Conservation (phyloP, 2,888 invertebrate species). For the Drosophila ezoana region DNA sequence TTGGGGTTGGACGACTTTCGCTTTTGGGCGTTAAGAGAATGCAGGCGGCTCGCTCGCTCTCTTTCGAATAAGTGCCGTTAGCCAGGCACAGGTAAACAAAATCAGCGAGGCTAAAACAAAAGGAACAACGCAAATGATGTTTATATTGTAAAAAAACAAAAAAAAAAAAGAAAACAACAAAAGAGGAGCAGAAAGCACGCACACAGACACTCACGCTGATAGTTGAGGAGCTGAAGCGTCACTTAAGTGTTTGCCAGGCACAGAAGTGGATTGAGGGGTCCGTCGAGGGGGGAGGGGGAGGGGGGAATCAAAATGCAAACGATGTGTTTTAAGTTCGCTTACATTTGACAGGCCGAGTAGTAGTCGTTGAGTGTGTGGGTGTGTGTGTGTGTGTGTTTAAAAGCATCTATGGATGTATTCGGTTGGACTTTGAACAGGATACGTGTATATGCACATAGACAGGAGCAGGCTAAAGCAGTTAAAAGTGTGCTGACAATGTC, state of each 20-base stretch:
- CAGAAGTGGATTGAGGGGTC: slow-evolving; percentile 1
- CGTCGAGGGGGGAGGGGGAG: neutral
- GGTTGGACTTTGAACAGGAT: slow-evolving; percentile 55
- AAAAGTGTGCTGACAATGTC: slow-evolving; percentile 64
- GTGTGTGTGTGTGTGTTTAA: slow-evolving; percentile 56
- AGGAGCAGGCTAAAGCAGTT: slow-evolving; percentile 41
- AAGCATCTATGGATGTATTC: slow-evolving; percentile 61
- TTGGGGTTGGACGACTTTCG: slow-evolving; percentile 68
- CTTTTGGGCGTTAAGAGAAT: slow-evolving; percentile 57
- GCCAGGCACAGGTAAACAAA: slow-evolving; percentile 73
- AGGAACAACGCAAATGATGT: slow-evolving; percentile 78
- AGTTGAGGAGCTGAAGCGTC: slow-evolving; percentile 78
- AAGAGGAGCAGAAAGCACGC: slow-evolving; percentile 63
- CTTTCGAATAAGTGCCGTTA: slow-evolving; percentile 49
- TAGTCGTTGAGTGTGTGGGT: slow-evolving; percentile 60
- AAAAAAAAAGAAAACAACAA: slow-evolving; percentile 32
- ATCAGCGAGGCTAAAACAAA: slow-evolving; percentile 76
- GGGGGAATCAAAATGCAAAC: slow-evolving; percentile 67
- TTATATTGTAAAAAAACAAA: slow-evolving; percentile 73
- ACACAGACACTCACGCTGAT: slow-evolving; percentile 61
- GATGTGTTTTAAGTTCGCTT: slow-evolving; percentile 81
- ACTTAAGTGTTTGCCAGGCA: slow-evolving; percentile 68
- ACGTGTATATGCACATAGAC: slow-evolving; percentile 27
- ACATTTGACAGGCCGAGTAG: slow-evolving; percentile 73
- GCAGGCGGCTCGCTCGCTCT: slow-evolving; percentile 12